Percentiles rank a stretch among this genome's conserved stretches.
Conservation (phyloP, 2,888 invertebrate species). For the Agrochola litura region DNA sequence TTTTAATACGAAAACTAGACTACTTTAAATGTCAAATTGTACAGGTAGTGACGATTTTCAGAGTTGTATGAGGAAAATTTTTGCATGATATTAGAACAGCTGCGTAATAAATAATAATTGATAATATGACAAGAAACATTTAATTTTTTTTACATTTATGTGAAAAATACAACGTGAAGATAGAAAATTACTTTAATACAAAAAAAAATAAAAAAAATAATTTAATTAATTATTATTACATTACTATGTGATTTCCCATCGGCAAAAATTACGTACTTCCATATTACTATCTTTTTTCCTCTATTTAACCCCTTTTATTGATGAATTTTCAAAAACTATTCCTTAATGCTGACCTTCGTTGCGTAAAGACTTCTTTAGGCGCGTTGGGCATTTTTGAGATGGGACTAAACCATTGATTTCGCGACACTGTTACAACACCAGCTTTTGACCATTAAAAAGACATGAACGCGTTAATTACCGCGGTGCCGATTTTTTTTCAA, state of each 20-base stretch:
- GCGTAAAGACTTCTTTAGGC: too few relatives aligned
- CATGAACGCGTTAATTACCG: too few relatives aligned
- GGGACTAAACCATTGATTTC: too few relatives aligned
- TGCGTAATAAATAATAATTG: neutral
- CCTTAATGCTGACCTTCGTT: neutral
- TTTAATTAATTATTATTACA: too few relatives aligned
- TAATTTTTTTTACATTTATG: neutral
- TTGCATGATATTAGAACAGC: slow-evolving; percentile 18
- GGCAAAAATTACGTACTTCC: neutral
- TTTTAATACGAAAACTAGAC: slow-evolving; percentile 34
- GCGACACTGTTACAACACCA: too few relatives aligned
- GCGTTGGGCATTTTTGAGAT: too few relatives aligned
- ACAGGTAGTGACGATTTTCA: slow-evolving; percentile 39
- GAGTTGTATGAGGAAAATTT: slow-evolving; percentile 23
- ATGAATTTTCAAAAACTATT: neutral
- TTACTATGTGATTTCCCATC: neutral
- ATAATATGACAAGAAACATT: slow-evolving; percentile 1
- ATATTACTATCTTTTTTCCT: too few relatives aligned
- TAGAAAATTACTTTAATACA: neutral
- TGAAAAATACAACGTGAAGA: neutral
- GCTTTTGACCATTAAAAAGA: too few relatives aligned
- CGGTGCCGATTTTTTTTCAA: too few relatives aligned
- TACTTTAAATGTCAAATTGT: slow-evolving; percentile 52
- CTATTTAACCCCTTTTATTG: too few relatives aligned
- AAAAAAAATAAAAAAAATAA: too few relatives aligned